A percentile compares a stretch with the other conserved stretches of the same genome.
phyloP scores from a whole-genome alignment of 2,888 invertebrate genomes.

The Sinelater perroti region DNA sequence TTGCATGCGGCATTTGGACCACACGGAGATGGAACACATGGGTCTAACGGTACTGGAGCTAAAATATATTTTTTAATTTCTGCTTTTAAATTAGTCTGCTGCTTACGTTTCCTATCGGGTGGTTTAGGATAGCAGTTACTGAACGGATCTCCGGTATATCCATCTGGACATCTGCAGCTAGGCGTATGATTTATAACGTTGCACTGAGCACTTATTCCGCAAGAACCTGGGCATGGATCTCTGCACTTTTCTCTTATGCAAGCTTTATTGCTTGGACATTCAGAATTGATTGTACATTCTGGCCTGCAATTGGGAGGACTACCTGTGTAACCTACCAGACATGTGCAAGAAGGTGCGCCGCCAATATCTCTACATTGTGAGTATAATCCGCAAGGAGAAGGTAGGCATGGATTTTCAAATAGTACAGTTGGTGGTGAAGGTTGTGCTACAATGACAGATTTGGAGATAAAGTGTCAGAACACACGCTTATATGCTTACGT shows the following conservation, averaged over 20 bases:
- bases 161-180: slow-evolving; percentile 71
- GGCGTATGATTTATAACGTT: slow-evolving; percentile 76
- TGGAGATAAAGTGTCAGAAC: too few relatives aligned
- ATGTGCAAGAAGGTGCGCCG: slow-evolving; percentile 68
- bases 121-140: slow-evolving; percentile 63
- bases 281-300: slow-evolving; percentile 76
- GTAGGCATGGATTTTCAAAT: slow-evolving; percentile 68
- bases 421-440: slow-evolving; percentile 48
- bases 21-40: slow-evolving; percentile 74
- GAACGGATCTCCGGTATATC: slow-evolving; percentile 71
- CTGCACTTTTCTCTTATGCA: slow-evolving; percentile 79
- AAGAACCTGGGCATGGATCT: slow-evolving; percentile 78
- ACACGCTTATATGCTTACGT: too few relatives aligned
- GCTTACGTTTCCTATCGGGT: slow-evolving; percentile 53
- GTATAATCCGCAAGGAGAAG: slow-evolving; percentile 77
- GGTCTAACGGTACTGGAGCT: slow-evolving; percentile 58
- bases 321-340: slow-evolving; percentile 69
- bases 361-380: slow-evolving; percentile 64
- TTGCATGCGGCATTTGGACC: slow-evolving; percentile 78
- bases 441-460: slow-evolving; percentile 56
- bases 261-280: slow-evolving; percentile 74
- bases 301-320: slow-evolving; percentile 77
- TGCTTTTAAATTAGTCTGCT: not conserved
- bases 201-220: slow-evolving; percentile 78
- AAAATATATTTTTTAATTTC: not conserved